phyloP scores from a whole-genome alignment of 1,140 invertebrate species.

The Batillaria attramentaria region DNA sequence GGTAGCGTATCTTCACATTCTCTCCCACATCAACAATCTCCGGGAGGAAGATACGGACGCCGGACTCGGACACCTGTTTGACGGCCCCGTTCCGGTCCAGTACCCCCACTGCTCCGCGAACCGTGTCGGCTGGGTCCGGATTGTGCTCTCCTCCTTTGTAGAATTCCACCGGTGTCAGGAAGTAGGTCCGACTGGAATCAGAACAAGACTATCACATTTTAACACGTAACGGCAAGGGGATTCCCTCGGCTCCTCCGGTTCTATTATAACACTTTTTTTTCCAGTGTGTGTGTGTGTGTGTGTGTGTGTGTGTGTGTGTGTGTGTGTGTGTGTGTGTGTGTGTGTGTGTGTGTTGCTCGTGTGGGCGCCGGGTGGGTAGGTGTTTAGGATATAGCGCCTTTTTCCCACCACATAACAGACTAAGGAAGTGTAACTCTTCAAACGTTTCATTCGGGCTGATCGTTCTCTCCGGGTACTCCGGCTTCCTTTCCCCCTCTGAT shows the following conservation, averaged over 20 bases:
- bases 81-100: slow-evolving; percentile 45
- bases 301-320: not conserved
- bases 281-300: not conserved
- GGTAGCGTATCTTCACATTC: slow-evolving; percentile 48
- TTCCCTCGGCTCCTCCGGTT: too few species aligned
- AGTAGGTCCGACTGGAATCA: too few species aligned
- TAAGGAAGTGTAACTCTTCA: too few species aligned
- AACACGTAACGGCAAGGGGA: too few species aligned
- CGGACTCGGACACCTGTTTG: slow-evolving; percentile 29
- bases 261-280: too few species aligned
- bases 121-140: slow-evolving; percentile 39
- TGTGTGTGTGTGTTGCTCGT: slow-evolving; percentile 21
- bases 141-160: slow-evolving; percentile 40
- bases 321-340: slow-evolving; percentile 50
- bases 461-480: too few species aligned
- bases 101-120: slow-evolving; percentile 37
- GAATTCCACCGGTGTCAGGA: slow-evolving; percentile 53
- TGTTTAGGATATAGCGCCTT: too few species aligned
- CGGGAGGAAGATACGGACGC: slow-evolving; percentile 38
- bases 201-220: too few species aligned
- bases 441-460: too few species aligned
- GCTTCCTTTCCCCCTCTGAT: too few species aligned
- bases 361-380: too few species aligned
- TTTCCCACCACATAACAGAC: too few species aligned
- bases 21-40: slow-evolving; percentile 38